Percentiles rank a stretch among this genome's conserved stretches.
phyloP scores from a whole-genome alignment of 2,888 invertebrate genomes.

The Hydriomena furcata region DNA sequence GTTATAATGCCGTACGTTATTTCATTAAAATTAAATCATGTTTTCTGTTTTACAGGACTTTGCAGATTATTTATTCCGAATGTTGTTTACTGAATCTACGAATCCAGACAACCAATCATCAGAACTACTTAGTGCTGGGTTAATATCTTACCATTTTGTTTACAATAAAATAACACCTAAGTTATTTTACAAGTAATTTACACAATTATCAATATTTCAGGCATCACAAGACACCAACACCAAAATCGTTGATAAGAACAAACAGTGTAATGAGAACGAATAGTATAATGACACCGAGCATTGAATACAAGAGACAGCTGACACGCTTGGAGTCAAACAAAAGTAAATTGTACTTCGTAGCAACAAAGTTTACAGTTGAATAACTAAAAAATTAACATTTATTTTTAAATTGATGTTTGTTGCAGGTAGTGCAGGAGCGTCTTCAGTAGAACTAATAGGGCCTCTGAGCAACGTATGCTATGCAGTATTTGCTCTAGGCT shows the following conservation, averaged over 20 bases:
- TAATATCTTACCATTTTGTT: conserved; percentile 13
- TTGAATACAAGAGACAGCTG: conserved; percentile 83
- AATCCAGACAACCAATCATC: conserved; percentile 50
- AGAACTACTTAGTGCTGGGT: conserved; percentile 46
- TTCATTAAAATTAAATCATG: not conserved
- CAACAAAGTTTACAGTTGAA: not conserved
- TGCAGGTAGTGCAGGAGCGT: conserved; percentile 88
- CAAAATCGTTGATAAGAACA: conserved; percentile 94
- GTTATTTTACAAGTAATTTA: too few species aligned
- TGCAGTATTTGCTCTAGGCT: conserved; percentile 96
- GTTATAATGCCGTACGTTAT: too few species aligned
- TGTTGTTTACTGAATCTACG: conserved; percentile 64
- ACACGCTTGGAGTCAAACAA: conserved; percentile 81
- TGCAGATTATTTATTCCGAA: conserved; percentile 66
- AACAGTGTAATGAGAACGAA: conserved; percentile 95
- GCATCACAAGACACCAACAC: conserved; percentile 88
- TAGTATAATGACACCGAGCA: conserved; percentile 80
- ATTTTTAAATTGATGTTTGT: conserved; percentile 8
- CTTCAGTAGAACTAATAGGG: conserved; percentile 90
- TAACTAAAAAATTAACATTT: not conserved
- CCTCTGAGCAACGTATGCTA: conserved; percentile 95
- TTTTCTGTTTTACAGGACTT: conserved; percentile 55
- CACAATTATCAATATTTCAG: conserved; percentile 41
- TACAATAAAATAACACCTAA: too few species aligned
- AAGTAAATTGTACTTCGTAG: conserved; percentile 59